Evolutionary conservation across 35 echinoderm and acorn worm species (phyloP), one percentile per base, ranked within the genome.

Genomic region (Ptychodera flava): DNA sequence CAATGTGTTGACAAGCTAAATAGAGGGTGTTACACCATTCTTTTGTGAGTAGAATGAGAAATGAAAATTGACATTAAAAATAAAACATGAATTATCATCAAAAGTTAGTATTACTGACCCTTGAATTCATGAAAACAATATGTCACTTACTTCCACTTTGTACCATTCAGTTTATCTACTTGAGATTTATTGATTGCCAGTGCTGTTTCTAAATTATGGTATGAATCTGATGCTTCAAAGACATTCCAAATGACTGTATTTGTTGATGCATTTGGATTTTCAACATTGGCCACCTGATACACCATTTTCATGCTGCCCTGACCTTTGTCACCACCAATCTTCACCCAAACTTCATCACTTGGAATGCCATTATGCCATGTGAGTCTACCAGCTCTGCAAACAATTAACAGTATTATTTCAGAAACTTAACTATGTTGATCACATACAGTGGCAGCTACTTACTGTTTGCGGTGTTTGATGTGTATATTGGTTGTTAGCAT

Each of bases 301-400:
- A 89, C 35, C 37, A 90, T 31, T 77, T 96, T 96, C 31, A 90
- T 90, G 29, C 31, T 87, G 16, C 77, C 77, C 1, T 91, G 91
- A 0, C 94, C 91, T 82, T 97, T 88, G 35, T 88, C 91, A 1
- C 91, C 91, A 16, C 94, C 91, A 6, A 93, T 77, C 35, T 97
- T 97, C 0, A 97, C 27, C 94, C 88, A 97, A 0, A 97, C 32
- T 32, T 93, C 85, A 31, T 91, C 86, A 1, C 88, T 27, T 36
- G 92, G 84, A 33, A 93, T 93, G 2, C 30, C 82, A 85, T 91
- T 87, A 78, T 85, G 83, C 31, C 86, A 89, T 33, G 34, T 52
- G 31, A 88, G 34, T 15, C 84, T 29, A 35, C 35, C 35, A 0
- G 83, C 28, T 29, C 87, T 82, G 31, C 16, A 37, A 22, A 36